phyloP scores from a whole-genome alignment of 2,888 invertebrate genomes.

The Meliscaeva auricollis region DNA sequence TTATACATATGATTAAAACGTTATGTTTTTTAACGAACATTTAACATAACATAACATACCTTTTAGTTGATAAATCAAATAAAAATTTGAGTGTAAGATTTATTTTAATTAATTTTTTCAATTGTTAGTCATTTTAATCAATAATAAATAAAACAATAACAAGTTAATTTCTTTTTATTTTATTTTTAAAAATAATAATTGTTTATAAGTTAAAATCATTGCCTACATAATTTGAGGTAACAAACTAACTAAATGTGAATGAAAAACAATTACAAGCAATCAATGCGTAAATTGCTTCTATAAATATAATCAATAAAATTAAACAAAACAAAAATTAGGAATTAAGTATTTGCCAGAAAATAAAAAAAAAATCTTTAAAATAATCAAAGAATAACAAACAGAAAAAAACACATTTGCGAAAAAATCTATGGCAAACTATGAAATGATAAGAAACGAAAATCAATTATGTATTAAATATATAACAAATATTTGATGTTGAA shows the following conservation, averaged over 20 bases:
- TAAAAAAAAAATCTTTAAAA: slow-evolving; percentile 9
- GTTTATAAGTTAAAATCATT: not conserved
- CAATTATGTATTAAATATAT: slow-evolving; percentile 57
- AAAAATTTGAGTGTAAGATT: too few relatives aligned
- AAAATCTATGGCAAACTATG: slow-evolving; percentile 29
- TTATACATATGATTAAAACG: too few relatives aligned
- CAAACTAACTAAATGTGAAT: not conserved
- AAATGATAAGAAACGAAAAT: slow-evolving; percentile 63
- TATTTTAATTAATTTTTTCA: too few relatives aligned
- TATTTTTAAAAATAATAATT: not conserved
- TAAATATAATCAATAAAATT: not conserved
- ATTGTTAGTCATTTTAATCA: too few relatives aligned
- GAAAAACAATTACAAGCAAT: slow-evolving; percentile 13
- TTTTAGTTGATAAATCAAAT: too few relatives aligned
- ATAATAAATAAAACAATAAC: too few relatives aligned
- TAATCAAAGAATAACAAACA: not conserved
- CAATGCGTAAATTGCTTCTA: not conserved
- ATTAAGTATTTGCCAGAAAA: not conserved
- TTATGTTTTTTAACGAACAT: too few relatives aligned
- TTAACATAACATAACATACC: too few relatives aligned
- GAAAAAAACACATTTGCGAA: not conserved
- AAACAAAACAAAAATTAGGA: not conserved
- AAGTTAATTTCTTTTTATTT: not conserved
- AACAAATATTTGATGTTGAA: not conserved
- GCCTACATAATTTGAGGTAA: not conserved